phyloP scores from a whole-genome alignment of 2,797 vertebrate species.

The Heterohyrax brucei region DNA sequence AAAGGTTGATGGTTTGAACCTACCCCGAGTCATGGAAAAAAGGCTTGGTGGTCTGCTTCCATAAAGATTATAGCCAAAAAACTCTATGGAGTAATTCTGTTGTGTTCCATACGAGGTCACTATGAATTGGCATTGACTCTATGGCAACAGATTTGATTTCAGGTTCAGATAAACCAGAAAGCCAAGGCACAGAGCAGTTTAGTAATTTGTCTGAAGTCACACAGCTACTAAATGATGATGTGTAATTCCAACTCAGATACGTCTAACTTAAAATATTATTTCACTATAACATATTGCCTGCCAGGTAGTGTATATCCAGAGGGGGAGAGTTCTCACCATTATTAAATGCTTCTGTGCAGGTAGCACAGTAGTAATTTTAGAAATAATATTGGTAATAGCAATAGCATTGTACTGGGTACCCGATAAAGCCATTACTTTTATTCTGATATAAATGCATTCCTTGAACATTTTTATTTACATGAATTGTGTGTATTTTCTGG shows the following conservation, averaged over 20 bases:
- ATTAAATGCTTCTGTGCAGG: neutral
- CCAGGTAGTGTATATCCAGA: neutral
- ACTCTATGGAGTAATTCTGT: too few species aligned
- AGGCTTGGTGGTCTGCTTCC: neutral
- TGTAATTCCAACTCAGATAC: neutral
- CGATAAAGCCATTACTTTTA: conserved; percentile 27
- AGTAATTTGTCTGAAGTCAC: conserved; percentile 32
- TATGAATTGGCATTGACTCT: neutral
- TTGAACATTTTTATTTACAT: conserved; percentile 21
- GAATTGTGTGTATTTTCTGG: conserved; percentile 25
- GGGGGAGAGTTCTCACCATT: neutral
- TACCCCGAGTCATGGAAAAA: neutral
- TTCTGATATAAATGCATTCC: conserved; percentile 18
- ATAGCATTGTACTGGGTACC: neutral
- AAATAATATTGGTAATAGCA: neutral
- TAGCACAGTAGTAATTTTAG: neutral
- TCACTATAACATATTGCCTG: too few species aligned
- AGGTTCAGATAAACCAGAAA: neutral
- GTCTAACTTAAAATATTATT: conserved; percentile 1
- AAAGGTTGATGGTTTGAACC: neutral
- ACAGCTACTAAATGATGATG: neutral
- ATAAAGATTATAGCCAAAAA: neutral
- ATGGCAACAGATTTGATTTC: neutral
- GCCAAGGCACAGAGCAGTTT: neutral
- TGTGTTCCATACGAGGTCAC: neutral